These are phyloP conservation scores for Bos indicus DNA, from an alignment of 2,113 vertebrate genomes.

Conservation along the genomic window DNA sequence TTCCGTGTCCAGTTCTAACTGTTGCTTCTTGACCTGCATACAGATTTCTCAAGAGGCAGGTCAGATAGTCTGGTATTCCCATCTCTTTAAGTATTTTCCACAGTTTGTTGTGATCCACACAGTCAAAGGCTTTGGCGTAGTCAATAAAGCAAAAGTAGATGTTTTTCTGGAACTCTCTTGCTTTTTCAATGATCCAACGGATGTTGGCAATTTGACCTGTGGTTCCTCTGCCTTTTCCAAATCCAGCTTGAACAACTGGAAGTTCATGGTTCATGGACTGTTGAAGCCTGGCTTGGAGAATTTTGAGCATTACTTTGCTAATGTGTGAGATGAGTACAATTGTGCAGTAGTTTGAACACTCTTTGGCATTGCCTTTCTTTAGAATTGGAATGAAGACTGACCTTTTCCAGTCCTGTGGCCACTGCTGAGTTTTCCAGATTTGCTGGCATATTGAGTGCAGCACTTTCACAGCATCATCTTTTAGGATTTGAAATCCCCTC, in stretches of 20 bases:
- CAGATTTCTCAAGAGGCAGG: neutral
- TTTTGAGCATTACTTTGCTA: neutral
- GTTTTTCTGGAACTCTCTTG: neutral
- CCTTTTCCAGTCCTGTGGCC: neutral
- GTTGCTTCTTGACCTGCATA: neutral
- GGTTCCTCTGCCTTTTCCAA: neutral
- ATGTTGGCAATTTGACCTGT: neutral
- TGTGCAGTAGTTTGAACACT: neutral
- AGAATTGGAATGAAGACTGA: neutral
- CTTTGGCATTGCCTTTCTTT: neutral
- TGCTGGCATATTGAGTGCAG: neutral
- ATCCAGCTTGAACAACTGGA: neutral
- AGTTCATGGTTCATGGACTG: neutral
- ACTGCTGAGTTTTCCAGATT: neutral
- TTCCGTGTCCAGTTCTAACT: neutral
- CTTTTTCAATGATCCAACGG: neutral
- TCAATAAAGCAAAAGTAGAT: neutral
- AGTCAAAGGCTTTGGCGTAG: neutral
- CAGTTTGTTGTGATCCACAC: neutral
- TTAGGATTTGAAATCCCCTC: neutral
- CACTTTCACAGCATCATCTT: neutral
- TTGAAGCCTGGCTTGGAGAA: neutral
- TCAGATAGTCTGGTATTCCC: neutral
- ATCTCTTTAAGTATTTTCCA: neutral
- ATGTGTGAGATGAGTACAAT: neutral